phyloP scores from a whole-genome alignment of 1,140 invertebrate genomes.

The Caerostris darwini region DNA sequence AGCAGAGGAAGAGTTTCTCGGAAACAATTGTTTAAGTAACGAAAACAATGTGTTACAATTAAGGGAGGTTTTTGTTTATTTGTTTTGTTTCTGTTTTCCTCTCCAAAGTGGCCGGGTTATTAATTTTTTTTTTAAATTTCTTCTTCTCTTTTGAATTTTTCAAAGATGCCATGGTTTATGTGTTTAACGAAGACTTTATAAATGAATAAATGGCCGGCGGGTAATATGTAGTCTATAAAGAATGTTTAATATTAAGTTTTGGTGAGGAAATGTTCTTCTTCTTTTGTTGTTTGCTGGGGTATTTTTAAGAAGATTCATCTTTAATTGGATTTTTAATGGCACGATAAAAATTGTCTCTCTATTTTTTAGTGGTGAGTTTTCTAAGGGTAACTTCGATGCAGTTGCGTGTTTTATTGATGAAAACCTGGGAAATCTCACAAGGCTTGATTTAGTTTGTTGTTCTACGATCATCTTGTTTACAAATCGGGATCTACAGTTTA shows the following conservation, averaged over 20 bases:
- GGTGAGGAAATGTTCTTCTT: no score
- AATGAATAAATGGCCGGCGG: background rate
- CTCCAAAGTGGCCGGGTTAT: background rate
- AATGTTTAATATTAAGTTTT: background rate
- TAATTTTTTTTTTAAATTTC: slow-evolving; percentile 10
- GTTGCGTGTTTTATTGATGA: no score
- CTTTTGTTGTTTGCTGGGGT: no score
- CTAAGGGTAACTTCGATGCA: no score
- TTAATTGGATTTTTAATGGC: no score
- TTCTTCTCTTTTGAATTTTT: background rate
- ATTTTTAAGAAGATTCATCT: no score
- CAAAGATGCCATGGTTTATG: slow-evolving; percentile 19
- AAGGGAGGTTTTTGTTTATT: background rate
- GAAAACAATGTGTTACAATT: slow-evolving; percentile 59
- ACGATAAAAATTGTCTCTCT: no score
- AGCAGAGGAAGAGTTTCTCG: slow-evolving; percentile 19
- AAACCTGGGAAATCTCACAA: no score
- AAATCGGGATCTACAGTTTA: no score
- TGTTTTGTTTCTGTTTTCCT: background rate
- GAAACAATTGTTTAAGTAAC: slow-evolving; percentile 59
- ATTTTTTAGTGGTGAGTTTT: no score
- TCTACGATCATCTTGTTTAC: no score
- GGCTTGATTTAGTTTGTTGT: no score
- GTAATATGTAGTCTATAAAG: background rate
- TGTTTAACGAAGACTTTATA: background rate